Base-by-base conservation (phyloP, 2,113 vertebrate genomes). In the Dryoscopus gambensis region DNA sequence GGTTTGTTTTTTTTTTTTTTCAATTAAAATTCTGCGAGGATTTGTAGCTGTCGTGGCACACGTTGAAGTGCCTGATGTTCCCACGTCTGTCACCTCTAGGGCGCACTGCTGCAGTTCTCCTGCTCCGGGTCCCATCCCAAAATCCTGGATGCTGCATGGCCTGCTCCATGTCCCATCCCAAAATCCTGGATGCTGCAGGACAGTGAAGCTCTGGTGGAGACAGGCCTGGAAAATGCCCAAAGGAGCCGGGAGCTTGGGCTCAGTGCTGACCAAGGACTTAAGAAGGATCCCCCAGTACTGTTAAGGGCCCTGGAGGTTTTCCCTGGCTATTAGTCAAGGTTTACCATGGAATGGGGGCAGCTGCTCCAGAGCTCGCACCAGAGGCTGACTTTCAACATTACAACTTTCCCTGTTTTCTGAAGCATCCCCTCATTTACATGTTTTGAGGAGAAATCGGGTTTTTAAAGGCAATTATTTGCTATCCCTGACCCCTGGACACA, bases 1-100 rank as follows among this genome's bases (percentile, higher is more conserved):
- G n/a, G n/a, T n/a, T n/a, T n/a, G n/a, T 31, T 8, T 30, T 30
- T 46, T 87, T 49, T 87, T 94, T 84, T 86, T 77, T 73, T 24
- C 46, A 95, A 71, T 97, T 96, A 96, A 97, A 93, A 83, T 91
- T 96, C 87, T 67, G 78, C 1, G 30, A 93, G 87, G 83, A 87
- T 95, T 90, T 90, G 47, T 46, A 30, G 84, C 42, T 67, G 87
- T 96, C 33, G 1, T 71, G 87, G 67, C 68, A 37, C 28, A 7
- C 13, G 31, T 89, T 91, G 75, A 84, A 84, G 70, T 0, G 18
- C 69, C 84, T 80, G 70, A 50, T 65, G 74, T 89, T 94, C 84
- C 92, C 65, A 31, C 5, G 7, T 71, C 80, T 90, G 88, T 73
- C 88, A 89, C 94, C 96, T 95, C 96, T 94, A 96, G 93, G 40